Percentiles rank a stretch among this genome's conserved stretches.
phyloP scores from a whole-genome alignment of 2,797 vertebrate genomes.

The Crenuchus spilurus region DNA sequence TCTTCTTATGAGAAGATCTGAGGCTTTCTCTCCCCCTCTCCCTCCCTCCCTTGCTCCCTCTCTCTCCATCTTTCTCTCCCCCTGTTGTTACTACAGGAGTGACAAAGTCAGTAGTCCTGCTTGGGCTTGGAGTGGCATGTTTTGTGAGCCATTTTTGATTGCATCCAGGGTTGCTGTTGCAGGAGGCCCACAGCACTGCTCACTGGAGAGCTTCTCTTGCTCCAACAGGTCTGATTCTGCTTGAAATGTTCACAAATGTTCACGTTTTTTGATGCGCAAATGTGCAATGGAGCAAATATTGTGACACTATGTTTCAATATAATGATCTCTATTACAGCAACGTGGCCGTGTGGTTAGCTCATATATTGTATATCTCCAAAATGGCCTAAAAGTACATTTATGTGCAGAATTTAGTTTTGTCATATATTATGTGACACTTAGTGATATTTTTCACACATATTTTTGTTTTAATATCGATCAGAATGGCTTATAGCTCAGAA shows the following conservation, averaged over 20 bases:
- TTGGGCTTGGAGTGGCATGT: constrained; percentile 75
- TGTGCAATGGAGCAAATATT: no score
- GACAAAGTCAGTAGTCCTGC: constrained; percentile 81
- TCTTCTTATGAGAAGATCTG: constrained; percentile 81
- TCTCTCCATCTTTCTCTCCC: constrained; percentile 18
- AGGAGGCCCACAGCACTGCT: not conserved
- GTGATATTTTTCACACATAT: no score
- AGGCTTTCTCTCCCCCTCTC: constrained; percentile 74
- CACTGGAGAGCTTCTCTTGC: not conserved
- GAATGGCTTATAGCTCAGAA: no score
- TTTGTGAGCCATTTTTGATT: constrained; percentile 48
- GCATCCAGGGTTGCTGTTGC: not conserved
- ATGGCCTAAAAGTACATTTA: no score
- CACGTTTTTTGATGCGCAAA: not conserved
- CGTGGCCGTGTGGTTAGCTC: no score
- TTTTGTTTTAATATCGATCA: no score
- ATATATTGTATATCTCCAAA: no score
- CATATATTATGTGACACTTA: no score
- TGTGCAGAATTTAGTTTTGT: no score
- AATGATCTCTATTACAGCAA: no score
- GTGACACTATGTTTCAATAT: no score
- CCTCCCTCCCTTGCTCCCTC: not conserved
- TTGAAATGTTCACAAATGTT: not conserved
- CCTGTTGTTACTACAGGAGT: constrained; percentile 77
- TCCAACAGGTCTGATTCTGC: not conserved